A percentile compares a stretch with the other conserved stretches of the same genome.
These are phyloP conservation scores for Diprion similis DNA, from an alignment of 1,140 invertebrate genomes.

Conservation along the genomic window DNA sequence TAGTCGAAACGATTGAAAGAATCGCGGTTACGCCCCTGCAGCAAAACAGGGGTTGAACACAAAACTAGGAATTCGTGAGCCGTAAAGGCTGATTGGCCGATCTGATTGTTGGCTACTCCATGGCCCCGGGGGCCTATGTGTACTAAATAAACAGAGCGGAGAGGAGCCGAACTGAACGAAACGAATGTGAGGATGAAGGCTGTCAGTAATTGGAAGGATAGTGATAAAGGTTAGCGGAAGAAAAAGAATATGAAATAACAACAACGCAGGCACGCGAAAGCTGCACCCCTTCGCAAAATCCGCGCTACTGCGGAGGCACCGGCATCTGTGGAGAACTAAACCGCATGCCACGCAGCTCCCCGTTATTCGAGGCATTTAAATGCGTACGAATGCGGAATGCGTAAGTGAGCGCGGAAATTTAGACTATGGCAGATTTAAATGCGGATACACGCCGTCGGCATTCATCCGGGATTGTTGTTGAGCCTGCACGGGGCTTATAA, in stretches of 20 bases:
- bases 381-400: not conserved
- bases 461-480: not conserved
- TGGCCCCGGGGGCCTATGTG: too few relatives aligned
- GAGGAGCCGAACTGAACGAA: too few relatives aligned
- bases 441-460: conserved; percentile 6
- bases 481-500: not conserved
- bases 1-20: too few relatives aligned
- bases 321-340: not conserved
- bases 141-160: too few relatives aligned
- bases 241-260: not conserved
- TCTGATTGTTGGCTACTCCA: too few relatives aligned
- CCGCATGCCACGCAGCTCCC: not conserved
- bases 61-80: too few relatives aligned
- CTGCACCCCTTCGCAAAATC: not conserved
- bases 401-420: not conserved
- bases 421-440: not conserved
- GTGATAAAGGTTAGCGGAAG: not conserved
- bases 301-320: not conserved
- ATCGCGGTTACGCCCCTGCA: too few relatives aligned
- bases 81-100: too few relatives aligned
- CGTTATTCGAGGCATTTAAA: conserved; percentile 7
- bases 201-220: not conserved
- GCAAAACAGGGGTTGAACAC: too few relatives aligned
- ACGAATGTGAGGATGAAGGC: not conserved
- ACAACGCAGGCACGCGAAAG: not conserved